phyloP scores from a whole-genome alignment of 2,113 vertebrate genomes.

The Galeopterus variegatus region DNA sequence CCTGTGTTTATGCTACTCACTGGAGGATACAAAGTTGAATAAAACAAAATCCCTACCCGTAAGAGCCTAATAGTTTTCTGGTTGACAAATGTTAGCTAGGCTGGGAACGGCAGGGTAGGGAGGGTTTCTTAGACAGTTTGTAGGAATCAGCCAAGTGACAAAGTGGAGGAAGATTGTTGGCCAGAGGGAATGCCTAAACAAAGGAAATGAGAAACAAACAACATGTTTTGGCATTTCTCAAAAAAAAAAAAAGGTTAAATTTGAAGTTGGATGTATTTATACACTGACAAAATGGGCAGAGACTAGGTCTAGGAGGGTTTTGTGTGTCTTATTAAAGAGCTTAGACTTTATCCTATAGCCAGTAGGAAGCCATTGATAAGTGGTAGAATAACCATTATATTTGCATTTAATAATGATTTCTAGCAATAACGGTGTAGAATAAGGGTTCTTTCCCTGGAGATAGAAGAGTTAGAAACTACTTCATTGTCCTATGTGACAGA shows the following conservation, averaged over 20 bases:
- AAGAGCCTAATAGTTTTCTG: background rate
- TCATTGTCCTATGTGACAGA: background rate
- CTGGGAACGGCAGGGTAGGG: background rate
- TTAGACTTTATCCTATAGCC: background rate
- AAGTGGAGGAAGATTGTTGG: background rate
- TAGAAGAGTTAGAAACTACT: background rate
- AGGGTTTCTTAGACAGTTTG: background rate
- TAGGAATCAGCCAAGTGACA: background rate
- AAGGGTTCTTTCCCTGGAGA: background rate
- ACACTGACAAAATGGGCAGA: background rate
- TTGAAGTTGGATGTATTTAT: slow-evolving; percentile 1
- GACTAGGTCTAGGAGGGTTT: background rate
- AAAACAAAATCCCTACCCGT: background rate
- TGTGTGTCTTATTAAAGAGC: background rate
- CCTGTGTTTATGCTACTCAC: background rate
- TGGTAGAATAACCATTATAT: background rate
- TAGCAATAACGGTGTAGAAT: background rate
- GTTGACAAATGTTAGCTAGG: background rate
- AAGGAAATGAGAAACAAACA: slow-evolving; percentile 9
- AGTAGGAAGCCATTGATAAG: background rate
- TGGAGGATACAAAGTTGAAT: background rate
- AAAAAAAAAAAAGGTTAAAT: background rate
- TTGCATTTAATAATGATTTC: slow-evolving; percentile 18
- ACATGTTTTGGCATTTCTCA: background rate
- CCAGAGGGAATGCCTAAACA: background rate